Base-by-base conservation (phyloP, 2,888 invertebrate species). In the Eristalis pertinax region DNA sequence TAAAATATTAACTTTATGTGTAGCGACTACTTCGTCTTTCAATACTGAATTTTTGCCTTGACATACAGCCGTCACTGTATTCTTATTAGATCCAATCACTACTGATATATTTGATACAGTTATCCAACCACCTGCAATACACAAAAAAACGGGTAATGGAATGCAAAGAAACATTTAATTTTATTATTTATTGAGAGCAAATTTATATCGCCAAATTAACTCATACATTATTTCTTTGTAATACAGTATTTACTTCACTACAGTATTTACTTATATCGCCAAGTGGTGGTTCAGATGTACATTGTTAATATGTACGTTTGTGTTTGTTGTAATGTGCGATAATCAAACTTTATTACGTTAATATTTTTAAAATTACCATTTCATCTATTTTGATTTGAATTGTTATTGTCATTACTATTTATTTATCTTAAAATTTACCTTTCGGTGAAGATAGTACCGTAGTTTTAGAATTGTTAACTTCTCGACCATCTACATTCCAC, bases 401-500 rank as follows among this genome's bases (percentile, higher is more conserved):
- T 26, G n/a, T 26, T 26, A 26, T 26, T 26, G 4, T 26, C 4
- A 7, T 32, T 32, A 32, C 8, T 32, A 32, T 32, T 8, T 32
- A 8, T 10, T 32, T 10, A 32, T 8, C 8, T 8, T 8, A 32
- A 32, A 8, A 10, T 32, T 81, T 77, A 80, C 87, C 87, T 67
- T 84, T 41, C 5, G 24, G 10, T 8, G 68, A 80, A 0, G 63
- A 73, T n/a, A 76, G 22, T n/a, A 63, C 50, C n/a, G 68, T 63
- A 3, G 80, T 64, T 38, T 35, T 50, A 4, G 64, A 76, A 0
- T 75, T 91, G 5, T 78, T 89, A 74, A 92, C 56, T 2, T 91
- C 91, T 13, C 91, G 91, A 22, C 92, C 92, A 67, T 92, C 92
- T 64, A 92, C 89, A 32, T 91, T 91, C 92, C 92, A 92, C 67